These are phyloP conservation scores for Cochlearius cochlearius DNA, from an alignment of 2,113 vertebrate species.

Conservation along the genomic window DNA sequence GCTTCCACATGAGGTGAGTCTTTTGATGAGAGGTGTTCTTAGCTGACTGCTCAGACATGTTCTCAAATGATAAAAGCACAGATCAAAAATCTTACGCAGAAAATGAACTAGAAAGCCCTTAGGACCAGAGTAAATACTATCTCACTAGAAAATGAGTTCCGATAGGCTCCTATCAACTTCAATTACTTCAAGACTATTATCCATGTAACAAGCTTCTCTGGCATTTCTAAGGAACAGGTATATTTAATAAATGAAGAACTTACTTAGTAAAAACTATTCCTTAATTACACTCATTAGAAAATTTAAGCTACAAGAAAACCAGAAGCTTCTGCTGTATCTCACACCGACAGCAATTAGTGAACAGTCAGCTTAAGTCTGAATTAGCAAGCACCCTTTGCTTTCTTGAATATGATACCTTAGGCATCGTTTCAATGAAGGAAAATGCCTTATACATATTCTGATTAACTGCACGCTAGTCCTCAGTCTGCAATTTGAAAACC, in stretches of 20 bases:
- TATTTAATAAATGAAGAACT: slow-evolving; percentile 19
- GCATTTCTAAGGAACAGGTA: background rate
- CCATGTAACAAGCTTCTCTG: background rate
- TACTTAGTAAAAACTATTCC: slow-evolving; percentile 3
- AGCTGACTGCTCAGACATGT: background rate
- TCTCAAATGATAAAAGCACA: background rate
- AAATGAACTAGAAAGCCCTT: slow-evolving; percentile 24
- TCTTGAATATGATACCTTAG: background rate
- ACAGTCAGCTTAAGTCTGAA: slow-evolving; percentile 20
- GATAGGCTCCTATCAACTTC: slow-evolving; percentile 4
- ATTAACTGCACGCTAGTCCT: background rate
- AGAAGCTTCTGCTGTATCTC: background rate
- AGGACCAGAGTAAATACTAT: slow-evolving; percentile 8
- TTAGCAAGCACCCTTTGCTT: background rate
- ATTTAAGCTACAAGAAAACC: slow-evolving; percentile 13
- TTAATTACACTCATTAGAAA: slow-evolving; percentile 21
- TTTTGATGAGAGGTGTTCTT: background rate
- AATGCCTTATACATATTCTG: background rate
- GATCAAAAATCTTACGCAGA: background rate
- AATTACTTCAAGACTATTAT: slow-evolving; percentile 38
- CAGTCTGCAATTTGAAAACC: background rate
- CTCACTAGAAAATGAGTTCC: background rate
- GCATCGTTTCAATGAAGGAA: background rate
- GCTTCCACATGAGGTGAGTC: background rate
- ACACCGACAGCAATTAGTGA: slow-evolving; percentile 20